phyloP scores from a whole-genome alignment of 2,888 invertebrate genomes.

The Adineta ricciae region DNA sequence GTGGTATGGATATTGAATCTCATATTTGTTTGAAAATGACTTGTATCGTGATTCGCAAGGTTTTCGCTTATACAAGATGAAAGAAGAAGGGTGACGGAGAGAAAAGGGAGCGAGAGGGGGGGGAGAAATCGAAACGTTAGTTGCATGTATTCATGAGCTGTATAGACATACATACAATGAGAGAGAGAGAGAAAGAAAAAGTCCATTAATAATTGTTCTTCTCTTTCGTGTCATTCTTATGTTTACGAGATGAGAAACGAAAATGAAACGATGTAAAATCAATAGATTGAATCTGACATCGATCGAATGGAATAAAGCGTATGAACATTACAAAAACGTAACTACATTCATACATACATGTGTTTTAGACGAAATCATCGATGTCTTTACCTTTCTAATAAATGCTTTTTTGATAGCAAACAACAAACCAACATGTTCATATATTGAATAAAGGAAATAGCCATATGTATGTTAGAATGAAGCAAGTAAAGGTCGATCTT shows the following conservation, averaged over 20 bases:
- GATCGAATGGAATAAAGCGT: neutral
- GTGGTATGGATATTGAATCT: neutral
- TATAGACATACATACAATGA: neutral
- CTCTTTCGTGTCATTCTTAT: neutral
- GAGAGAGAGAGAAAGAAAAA: neutral
- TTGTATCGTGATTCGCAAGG: neutral
- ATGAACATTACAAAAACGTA: neutral
- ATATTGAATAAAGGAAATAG: neutral
- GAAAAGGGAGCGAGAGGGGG: too few species aligned
- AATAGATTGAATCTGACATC: neutral
- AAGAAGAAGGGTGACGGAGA: neutral
- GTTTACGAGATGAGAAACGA: neutral
- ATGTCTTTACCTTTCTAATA: neutral
- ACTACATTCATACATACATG: neutral
- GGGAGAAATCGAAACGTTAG: neutral
- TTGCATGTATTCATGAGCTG: neutral
- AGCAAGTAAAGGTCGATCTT: constrained; percentile 2
- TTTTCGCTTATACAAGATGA: constrained; percentile 1
- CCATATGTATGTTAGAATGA: neutral
- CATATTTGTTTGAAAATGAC: constrained; percentile 8
- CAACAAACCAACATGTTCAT: neutral
- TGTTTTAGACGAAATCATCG: neutral
- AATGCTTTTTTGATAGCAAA: neutral
- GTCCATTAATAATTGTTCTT: constrained; percentile 9
- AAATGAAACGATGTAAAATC: neutral